Evolutionary conservation across 2,797 vertebrate genomes (phyloP), one percentile per base, ranked within the genome.

Genomic region (Syngnathus acus): DNA sequence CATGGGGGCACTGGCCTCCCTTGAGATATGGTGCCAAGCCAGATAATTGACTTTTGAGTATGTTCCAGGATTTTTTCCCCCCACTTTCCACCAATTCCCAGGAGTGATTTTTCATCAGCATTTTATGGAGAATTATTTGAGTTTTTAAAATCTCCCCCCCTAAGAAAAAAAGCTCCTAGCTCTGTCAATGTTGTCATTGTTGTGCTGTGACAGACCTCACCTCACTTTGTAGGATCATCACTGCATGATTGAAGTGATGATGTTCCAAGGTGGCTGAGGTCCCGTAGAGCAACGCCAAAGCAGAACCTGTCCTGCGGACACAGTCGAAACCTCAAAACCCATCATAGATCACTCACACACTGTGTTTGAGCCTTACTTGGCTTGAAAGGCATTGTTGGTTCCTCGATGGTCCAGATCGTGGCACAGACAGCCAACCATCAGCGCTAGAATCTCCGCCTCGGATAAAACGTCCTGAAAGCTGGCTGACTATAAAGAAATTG

Each of bases 221-320:
- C 91, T 92, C 90, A 62, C 92, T 93, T 75, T 93, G 92, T n/a
- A 93, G 87, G 76, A 93, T 93, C 91, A 93, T 93, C 70, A 93
- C 91, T 6, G 92, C 92, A 11, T 92, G 91, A 81, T 93, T 92
- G 80, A 93, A 93, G 74, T 93, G 92, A 71, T 93, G 91, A 76
- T 93, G 91, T 75, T 93, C 92, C 79, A 93, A 78, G 9, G 92
- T 92, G 73, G 92, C 92, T 42, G 90, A 93, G 0, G 92, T 93
- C 61, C 92, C 92, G 0, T 92, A 93, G 19, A 93, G 84, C 68
- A 91, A 73, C 9, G 92, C 90, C 73, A 93, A 79, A 69, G 92
- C 91, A 62, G 92, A 93, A 10, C 90, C 90, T 1, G 89, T 91
- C 87, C 91, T 93, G 70, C 62, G 78, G 67, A 58, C 48, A 69